Conservation (phyloP, 2,113 vertebrate genomes). For the Larimichthys crocea region DNA sequence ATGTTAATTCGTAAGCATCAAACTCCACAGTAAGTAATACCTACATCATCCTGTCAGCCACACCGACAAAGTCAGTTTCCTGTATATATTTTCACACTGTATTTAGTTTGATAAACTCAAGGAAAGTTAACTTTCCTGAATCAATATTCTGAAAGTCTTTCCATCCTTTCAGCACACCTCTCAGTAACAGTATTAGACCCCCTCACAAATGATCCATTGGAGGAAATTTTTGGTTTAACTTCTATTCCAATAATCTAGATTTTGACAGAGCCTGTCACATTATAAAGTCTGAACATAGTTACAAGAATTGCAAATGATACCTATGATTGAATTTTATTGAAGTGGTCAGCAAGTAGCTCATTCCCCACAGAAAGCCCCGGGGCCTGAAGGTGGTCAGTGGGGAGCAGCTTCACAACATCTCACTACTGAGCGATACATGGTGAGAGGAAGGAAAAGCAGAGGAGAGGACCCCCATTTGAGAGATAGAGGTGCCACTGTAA, state of each 20-base stretch:
- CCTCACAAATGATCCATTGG: constrained; percentile 71
- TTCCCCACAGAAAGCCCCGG: constrained; percentile 75
- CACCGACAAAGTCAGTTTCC: constrained; percentile 22
- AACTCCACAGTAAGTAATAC: constrained; percentile 13
- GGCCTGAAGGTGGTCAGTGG: constrained; percentile 73
- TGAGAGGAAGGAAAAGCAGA: constrained; percentile 44
- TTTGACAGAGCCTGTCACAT: constrained; percentile 81
- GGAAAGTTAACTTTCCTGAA: constrained; percentile 77
- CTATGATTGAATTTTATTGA: constrained; percentile 80
- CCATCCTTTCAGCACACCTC: constrained; percentile 55
- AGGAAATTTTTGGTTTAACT: constrained; percentile 68
- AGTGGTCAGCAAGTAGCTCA: constrained; percentile 80
- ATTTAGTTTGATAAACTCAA: constrained; percentile 62
- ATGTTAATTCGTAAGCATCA: constrained; percentile 35
- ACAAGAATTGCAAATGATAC: constrained; percentile 78
- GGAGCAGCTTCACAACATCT: constrained; percentile 69
- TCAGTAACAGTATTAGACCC: constrained; percentile 59
- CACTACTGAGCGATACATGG: constrained; percentile 36
- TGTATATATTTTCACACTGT: constrained; percentile 23
- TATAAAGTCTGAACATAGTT: constrained; percentile 81
- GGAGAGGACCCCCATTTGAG: constrained; percentile 52
- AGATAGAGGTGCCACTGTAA: constrained; percentile 65
- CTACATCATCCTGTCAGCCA: constrained; percentile 30
- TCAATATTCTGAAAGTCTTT: constrained; percentile 65
- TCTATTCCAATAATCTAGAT: constrained; percentile 74